Evolutionary conservation across 2,888 invertebrate species (phyloP), one percentile per base, ranked within the genome.

Genomic region (Caenorhabditis plicata): DNA sequence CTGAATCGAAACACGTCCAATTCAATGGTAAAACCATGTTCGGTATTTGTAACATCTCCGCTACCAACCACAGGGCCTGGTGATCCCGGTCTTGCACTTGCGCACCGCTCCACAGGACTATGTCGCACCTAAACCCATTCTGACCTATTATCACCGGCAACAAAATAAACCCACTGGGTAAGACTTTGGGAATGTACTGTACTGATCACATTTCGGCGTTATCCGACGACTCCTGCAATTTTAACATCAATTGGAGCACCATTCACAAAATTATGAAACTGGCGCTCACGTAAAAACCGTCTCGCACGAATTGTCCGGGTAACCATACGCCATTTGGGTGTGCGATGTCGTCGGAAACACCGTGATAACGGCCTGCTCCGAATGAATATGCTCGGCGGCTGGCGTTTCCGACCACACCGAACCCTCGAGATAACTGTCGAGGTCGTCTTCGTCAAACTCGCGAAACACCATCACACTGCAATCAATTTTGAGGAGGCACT

Each of bases 11-110:
- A 64, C 9, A 75, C 76, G 53, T 77, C 74, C 26, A 77, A 56
- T 26, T 73, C 69, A 39, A 77, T 77, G 17, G 74, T 74, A 50
- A 77, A 77, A 19, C 77, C 77, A 46, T 72, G 69, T 42, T 67
- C 69, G 1, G 77, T 77, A 53, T 77, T 77, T 19, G 67, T 61
- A 29, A 77, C 77, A 38, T 77, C 75, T 17, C 77, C 76, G 7
- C 68, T 66, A 8, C 77, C 75, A 31, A 71, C 74, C 17, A 77
- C 72, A 17, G 71, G 68, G 25, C 63, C 69, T 11, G 71, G 71
- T 17, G 74, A 65, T 1, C 62, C 62, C 8, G 68, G 53, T 11
- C 64, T 56, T 17, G 43, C 33, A n/a, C n/a, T n/a, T n/a, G n/a
- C n/a, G n/a, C n/a, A n/a, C n/a, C n/a, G n/a, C n/a, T n/a, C n/a